Evolutionary conservation across 2,888 invertebrate species (phyloP), one percentile per base, ranked within the genome.

Genomic region (Troglohyphantes excavatus): DNA sequence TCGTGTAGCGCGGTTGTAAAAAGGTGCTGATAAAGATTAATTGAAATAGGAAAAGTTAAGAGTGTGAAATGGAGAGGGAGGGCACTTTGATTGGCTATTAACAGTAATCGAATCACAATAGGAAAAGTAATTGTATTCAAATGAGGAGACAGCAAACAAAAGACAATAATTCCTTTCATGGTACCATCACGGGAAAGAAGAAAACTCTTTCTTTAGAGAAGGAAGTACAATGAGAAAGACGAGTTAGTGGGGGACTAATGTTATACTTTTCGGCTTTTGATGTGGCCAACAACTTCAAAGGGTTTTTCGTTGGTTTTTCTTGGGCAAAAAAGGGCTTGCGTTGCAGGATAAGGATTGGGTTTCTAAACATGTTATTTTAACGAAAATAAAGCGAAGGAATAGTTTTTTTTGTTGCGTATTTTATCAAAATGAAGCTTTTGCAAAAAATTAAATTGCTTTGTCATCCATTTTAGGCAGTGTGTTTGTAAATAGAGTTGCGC

Each of bases 31-130:
- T 9, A 26, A 33, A 78, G 65, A 78, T 78, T 39, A 78, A 43
- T 63, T 61, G 78, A 23, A 78, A 65, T 43, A 43, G 65, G 43
- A 63, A 72, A 63, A 78, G 39, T 78, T 63, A 63, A 78, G 78
- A 78, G 65, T 65, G 65, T 78, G 43, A 33, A 61, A 46, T 26
- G 11, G 46, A 46, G 46, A 72, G 72, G 23, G 72, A 46, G 46
- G 39, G 39, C 78, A 78, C 53, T 53, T 78, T 78, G 78, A 78
- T 78, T 78, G 78, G 78, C 78, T 78, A 78, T 78, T 78, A 78
- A 21, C 78, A 63, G 78, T 78, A 78, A 78, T 63, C 39, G 78
- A 26, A 65, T 63, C 65, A 78, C 78, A 65, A 78, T 78, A 26
- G 39, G 39, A 26, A 63, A 78, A 19, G 78, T 43, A 63, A 65